Evolutionary conservation across 2,113 vertebrate genomes (phyloP).

Genomic region (Indicator maculatus): DNA sequence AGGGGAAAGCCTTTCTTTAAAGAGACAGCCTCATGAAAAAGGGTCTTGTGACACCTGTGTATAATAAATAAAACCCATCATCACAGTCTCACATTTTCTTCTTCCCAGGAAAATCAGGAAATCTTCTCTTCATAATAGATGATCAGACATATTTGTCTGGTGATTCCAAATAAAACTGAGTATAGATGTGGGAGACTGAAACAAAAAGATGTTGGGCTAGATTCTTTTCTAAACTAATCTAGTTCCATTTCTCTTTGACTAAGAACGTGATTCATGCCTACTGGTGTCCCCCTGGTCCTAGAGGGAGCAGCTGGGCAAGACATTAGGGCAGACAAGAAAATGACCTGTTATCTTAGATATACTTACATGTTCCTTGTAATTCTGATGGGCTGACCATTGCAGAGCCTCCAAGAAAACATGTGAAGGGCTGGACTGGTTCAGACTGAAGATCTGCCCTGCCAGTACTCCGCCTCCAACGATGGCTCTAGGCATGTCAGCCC

Average conservation of each 20-base stretch:
- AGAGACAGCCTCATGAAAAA: neutral
- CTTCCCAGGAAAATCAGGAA: neutral
- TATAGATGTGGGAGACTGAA: neutral
- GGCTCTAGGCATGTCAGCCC: accelerated
- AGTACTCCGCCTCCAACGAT: neutral
- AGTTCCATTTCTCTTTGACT: neutral
- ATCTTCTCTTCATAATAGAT: neutral
- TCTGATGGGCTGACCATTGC: neutral
- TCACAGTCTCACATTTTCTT: neutral
- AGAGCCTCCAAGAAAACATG: neutral
- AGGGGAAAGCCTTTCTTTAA: neutral
- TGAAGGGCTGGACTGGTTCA: neutral
- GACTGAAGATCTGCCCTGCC: accelerated
- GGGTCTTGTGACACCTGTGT: neutral
- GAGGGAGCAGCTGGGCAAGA: neutral
- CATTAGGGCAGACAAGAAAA: neutral
- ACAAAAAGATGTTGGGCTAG: neutral
- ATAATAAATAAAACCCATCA: conserved; percentile 2
- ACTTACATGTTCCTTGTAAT: neutral
- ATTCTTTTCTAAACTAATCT: neutral
- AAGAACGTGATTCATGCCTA: neutral
- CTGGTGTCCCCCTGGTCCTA: neutral
- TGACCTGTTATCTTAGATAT: neutral
- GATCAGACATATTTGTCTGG: neutral
- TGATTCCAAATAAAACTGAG: neutral